Percentiles rank a stretch among this genome's conserved stretches.
Conservation (phyloP, 2,113 vertebrate species). For the Periophthalmodon schlosseri region DNA sequence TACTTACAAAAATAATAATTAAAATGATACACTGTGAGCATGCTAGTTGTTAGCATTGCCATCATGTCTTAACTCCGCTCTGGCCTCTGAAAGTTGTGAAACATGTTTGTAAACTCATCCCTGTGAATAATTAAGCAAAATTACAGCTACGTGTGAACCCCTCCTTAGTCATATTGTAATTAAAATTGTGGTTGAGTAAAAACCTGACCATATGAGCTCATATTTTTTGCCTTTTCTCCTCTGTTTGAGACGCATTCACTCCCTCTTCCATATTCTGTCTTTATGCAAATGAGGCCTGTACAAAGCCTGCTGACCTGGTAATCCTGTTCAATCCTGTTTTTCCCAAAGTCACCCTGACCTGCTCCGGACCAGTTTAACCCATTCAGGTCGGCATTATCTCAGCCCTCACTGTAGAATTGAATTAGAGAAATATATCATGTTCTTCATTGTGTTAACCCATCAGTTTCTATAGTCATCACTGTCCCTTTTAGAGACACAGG, state of each 20-base stretch:
- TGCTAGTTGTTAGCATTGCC: no score
- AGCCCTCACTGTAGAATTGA: neutral
- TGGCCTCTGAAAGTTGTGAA: no score
- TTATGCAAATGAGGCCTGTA: conserved; percentile 7
- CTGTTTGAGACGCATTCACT: neutral
- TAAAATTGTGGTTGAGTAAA: neutral
- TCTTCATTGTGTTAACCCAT: neutral
- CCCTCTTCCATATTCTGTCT: neutral
- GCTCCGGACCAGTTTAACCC: conserved; percentile 2
- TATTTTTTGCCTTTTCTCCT: neutral
- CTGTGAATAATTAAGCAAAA: no score
- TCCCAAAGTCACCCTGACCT: conserved; percentile 6
- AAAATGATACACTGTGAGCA: no score
- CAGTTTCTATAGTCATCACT: neutral
- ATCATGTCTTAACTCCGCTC: no score
- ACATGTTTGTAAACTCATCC: no score
- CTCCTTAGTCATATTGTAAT: neutral
- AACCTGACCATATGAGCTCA: neutral
- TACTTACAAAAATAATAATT: no score
- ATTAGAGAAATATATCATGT: neutral
- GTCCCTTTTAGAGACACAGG: neutral
- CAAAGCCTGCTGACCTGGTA: neutral
- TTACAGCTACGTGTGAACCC: no score
- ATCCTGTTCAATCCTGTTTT: neutral
- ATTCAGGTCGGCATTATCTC: neutral